Conservation (phyloP, 1,140 invertebrate species). For the Drosophila grimshawi region DNA sequence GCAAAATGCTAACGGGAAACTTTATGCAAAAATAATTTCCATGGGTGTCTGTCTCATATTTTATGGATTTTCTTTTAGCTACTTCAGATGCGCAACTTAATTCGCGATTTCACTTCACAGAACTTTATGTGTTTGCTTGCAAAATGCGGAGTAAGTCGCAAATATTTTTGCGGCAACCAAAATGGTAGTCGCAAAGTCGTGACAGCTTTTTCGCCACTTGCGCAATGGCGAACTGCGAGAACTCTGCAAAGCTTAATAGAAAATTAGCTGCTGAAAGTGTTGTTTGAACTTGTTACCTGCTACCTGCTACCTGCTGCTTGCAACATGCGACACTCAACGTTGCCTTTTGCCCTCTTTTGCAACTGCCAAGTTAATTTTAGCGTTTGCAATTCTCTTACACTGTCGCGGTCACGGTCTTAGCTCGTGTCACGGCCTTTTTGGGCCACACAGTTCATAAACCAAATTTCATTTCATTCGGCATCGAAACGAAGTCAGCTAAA, state of each 20-base stretch:
- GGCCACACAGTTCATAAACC: slow-evolving; percentile 68
- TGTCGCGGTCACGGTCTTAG: slow-evolving; percentile 34
- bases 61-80: slow-evolving; percentile 27
- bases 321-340: slow-evolving; percentile 1
- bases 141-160: slow-evolving; percentile 19
- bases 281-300: slow-evolving; percentile 27
- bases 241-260: slow-evolving; percentile 45
- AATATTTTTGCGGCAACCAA: slow-evolving; percentile 47
- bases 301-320: slow-evolving; percentile 11
- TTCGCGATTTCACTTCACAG: slow-evolving; percentile 18
- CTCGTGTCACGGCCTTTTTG: slow-evolving; percentile 46
- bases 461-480: slow-evolving; percentile 74
- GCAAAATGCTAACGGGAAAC: slow-evolving; percentile 6
- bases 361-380: slow-evolving; percentile 73
- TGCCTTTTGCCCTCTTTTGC: background rate
- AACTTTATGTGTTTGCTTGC: slow-evolving; percentile 46
- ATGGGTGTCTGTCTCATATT: slow-evolving; percentile 9
- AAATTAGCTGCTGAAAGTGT: slow-evolving; percentile 60
- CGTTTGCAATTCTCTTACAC: slow-evolving; percentile 53
- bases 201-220: slow-evolving; percentile 45
- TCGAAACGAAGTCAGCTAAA: slow-evolving; percentile 35
- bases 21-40: slow-evolving; percentile 23
- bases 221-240: slow-evolving; percentile 32
- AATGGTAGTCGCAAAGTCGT: slow-evolving; percentile 55
- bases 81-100: slow-evolving; percentile 25